These are phyloP conservation scores for Apostichopus parvimensis DNA, from an alignment of 35 echinoderm and acorn worm genomes.

Conservation along the genomic window DNA sequence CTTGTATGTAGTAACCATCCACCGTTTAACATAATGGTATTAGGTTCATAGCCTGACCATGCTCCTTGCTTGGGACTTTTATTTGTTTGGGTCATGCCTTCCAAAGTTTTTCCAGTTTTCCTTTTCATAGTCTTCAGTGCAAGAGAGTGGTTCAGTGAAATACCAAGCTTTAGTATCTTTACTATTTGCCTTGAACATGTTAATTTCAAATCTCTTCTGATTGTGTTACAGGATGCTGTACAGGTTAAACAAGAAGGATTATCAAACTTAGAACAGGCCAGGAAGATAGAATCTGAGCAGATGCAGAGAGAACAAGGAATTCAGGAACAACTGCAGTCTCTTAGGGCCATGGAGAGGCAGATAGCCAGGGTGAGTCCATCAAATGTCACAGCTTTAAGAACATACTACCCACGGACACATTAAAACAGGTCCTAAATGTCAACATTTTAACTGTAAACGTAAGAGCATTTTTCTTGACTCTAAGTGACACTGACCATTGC, in stretches of 20 bases:
- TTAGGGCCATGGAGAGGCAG: slow-evolving; percentile 71
- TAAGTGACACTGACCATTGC: not conserved
- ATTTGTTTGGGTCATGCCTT: no score
- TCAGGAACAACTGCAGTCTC: slow-evolving; percentile 56
- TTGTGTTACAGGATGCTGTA: slow-evolving; percentile 66
- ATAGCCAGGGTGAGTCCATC: slow-evolving; percentile 72
- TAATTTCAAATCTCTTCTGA: no score
- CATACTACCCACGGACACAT: not conserved
- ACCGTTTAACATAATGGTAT: no score
- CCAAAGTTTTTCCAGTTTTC: no score
- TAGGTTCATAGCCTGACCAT: no score
- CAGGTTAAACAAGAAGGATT: slow-evolving; percentile 82
- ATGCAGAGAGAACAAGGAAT: slow-evolving; percentile 56
- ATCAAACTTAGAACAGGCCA: slow-evolving; percentile 60
- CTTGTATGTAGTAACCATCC: no score
- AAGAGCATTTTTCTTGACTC: not conserved
- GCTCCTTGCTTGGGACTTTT: no score
- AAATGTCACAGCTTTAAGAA: no score
- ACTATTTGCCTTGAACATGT: no score
- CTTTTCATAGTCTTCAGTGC: no score
- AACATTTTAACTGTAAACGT: not conserved
- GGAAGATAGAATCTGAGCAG: slow-evolving; percentile 77
- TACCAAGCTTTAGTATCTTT: no score
- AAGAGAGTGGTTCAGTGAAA: no score
- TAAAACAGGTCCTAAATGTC: not conserved